phyloP scores from a whole-genome alignment of 1,140 invertebrate genomes.

The Drosophila kurseongensis region DNA sequence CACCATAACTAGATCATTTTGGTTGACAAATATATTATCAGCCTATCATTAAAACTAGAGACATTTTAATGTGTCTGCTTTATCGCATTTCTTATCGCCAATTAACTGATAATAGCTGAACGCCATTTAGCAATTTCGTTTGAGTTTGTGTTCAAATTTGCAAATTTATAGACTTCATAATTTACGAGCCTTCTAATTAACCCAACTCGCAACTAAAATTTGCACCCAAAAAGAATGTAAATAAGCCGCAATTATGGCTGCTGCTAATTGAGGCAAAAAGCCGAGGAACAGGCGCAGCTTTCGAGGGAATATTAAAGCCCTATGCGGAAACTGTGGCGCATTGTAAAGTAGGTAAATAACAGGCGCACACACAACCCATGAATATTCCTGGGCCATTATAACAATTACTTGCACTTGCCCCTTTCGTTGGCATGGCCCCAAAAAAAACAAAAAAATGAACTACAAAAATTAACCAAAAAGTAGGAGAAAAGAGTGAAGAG shows the following conservation, averaged over 20 bases:
- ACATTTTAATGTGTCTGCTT: not conserved
- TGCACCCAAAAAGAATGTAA: constrained; percentile 30
- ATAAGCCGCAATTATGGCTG: constrained; percentile 50
- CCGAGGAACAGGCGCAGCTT: constrained; percentile 19
- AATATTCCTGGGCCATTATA: constrained; percentile 53
- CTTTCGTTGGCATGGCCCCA: constrained; percentile 14
- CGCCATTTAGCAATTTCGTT: constrained; percentile 27
- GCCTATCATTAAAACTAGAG: too few species aligned
- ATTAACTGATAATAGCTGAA: constrained; percentile 19
- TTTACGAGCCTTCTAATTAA: constrained; percentile 46
- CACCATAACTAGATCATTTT: too few species aligned
- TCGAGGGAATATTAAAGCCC: constrained; percentile 27
- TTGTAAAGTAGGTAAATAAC: constrained; percentile 45
- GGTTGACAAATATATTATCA: too few species aligned
- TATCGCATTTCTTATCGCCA: not conserved
- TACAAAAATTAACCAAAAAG: constrained; percentile 38
- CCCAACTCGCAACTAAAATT: constrained; percentile 37
- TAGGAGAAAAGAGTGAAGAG: constrained; percentile 3
- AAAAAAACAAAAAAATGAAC: constrained; percentile 17
- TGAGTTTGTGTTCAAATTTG: constrained; percentile 13
- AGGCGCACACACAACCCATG: constrained; percentile 27
- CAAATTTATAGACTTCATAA: constrained; percentile 46
- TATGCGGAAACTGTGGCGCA: constrained; percentile 25
- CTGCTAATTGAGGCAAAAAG: constrained; percentile 52
- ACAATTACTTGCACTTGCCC: constrained; percentile 57